Evolutionary conservation across 2,888 invertebrate genomes (phyloP), one percentile per base, ranked within the genome.

Genomic region (Drosophila peninsularis): DNA sequence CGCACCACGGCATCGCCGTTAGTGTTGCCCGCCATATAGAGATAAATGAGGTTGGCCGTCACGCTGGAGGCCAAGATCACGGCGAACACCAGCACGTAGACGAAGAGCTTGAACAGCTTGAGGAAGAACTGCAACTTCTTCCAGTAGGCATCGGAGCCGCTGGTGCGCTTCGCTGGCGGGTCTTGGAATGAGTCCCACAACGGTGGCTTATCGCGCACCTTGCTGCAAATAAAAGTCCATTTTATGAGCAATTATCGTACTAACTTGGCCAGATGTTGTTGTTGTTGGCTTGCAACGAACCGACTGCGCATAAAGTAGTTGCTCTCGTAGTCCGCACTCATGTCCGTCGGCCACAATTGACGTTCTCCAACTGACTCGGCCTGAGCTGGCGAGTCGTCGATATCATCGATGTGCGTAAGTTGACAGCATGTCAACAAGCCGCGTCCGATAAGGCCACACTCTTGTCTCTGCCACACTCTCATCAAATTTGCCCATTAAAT

Each of bases 161-260:
- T 94, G 71, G 94, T 94, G 69, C 94, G 93, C 90, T 95, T 94
- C 56, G 95, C 93, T 1, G 96, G 96, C 11, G 95, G 93, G 82
- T 95, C 95, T 85, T 95, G 94, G 91, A 97, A 97, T 14, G 95
- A 94, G 90, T 97, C 96, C 97, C 97, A 98, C 93, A 95, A 93
- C 89, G 94, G 94, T 9, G 88, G 89, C 53, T 88, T 91, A 34
- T 91, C 91, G 34, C 78, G 78, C 32, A 47, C 9, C 49, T 78
- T 90, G 27, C 90, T 84, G 21, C 10, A 52, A 52, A 27, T 34
- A 57, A 58, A 34, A 21, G 13, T 41, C 17, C n/a, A 37, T 49
- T 19, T 53, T 7, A 55, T 41, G 19, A 17, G 9, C 32, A 52
- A 60, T 17, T 30, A n/a, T 37, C 7, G 10, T 27, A 13, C 21